phyloP scores from a whole-genome alignment of 2,797 vertebrate genomes.

The Macroramphosus scolopax region DNA sequence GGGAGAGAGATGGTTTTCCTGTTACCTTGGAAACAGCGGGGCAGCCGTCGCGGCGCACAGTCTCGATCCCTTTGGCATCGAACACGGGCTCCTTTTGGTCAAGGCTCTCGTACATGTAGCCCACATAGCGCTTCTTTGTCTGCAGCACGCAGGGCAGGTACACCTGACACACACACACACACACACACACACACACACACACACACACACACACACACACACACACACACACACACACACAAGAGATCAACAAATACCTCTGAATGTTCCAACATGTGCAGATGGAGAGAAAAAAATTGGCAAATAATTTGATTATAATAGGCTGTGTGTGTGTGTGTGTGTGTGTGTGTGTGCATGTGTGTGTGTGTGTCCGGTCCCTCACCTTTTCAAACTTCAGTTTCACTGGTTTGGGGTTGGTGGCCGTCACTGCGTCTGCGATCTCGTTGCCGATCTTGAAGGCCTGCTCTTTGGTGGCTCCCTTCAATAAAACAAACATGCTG shows the following conservation, averaged over 20 bases:
- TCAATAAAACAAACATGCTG: constrained; percentile 96
- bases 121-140: constrained; percentile 98
- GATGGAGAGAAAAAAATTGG: background rate
- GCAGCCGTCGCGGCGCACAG: constrained; percentile 92
- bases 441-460: constrained; percentile 96
- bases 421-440: constrained; percentile 96
- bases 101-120: constrained; percentile 96
- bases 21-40: constrained; percentile 98
- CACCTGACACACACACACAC: constrained; percentile 37
- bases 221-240: constrained; percentile 1
- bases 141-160: constrained; percentile 97
- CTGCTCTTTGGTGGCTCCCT: constrained; percentile 97
- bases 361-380: constrained; percentile 6
- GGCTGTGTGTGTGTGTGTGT: background rate
- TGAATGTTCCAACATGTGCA: background rate
- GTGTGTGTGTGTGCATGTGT: background rate
- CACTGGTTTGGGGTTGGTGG: constrained; percentile 94
- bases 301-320: background rate
- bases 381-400: constrained; percentile 99
- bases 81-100: constrained; percentile 95
- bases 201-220: background rate
- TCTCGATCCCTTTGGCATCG: constrained; percentile 98
- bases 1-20: constrained; percentile 24
- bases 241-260: background rate
- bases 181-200: constrained; percentile 20